Evolutionary conservation across 2,113 vertebrate genomes (phyloP).

Genomic region (Meriones unguiculatus): DNA sequence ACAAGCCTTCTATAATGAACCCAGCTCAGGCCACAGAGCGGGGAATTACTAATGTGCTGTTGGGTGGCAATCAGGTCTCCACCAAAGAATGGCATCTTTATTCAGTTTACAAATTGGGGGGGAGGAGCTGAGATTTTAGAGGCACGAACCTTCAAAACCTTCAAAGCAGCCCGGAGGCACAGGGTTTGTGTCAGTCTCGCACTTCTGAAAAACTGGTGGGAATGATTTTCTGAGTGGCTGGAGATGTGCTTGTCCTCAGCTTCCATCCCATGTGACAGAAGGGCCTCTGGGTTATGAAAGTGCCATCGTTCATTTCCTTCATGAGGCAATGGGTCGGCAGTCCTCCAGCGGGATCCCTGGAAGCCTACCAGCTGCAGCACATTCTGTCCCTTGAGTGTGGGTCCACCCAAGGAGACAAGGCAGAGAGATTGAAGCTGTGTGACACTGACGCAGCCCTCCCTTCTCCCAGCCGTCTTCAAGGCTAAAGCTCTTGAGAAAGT

Average conservation of each 20-base stretch:
- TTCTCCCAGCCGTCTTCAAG: background rate
- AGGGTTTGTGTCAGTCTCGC: background rate
- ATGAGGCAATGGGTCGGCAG: background rate
- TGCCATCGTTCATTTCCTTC: background rate
- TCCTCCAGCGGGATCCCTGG: background rate
- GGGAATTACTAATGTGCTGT: background rate
- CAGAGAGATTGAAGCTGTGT: background rate
- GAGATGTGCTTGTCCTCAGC: background rate
- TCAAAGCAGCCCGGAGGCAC: background rate
- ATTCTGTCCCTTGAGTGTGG: background rate
- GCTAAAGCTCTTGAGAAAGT: background rate
- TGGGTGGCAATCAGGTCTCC: background rate
- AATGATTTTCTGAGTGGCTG: background rate
- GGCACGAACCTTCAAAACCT: accelerated
- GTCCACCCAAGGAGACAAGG: background rate
- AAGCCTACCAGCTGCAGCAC: background rate
- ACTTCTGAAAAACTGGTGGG: background rate
- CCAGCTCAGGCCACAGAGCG: background rate
- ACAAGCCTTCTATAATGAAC: background rate
- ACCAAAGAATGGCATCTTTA: background rate
- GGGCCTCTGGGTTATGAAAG: background rate
- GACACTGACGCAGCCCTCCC: background rate
- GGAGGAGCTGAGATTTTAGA: background rate
- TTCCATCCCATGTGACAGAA: background rate
- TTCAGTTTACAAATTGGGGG: background rate